A percentile compares a stretch with the other conserved stretches of the same genome.
These are phyloP conservation scores for Chaetoderma sp. DNA, from an alignment of 2,888 invertebrate species.

Conservation along the genomic window DNA sequence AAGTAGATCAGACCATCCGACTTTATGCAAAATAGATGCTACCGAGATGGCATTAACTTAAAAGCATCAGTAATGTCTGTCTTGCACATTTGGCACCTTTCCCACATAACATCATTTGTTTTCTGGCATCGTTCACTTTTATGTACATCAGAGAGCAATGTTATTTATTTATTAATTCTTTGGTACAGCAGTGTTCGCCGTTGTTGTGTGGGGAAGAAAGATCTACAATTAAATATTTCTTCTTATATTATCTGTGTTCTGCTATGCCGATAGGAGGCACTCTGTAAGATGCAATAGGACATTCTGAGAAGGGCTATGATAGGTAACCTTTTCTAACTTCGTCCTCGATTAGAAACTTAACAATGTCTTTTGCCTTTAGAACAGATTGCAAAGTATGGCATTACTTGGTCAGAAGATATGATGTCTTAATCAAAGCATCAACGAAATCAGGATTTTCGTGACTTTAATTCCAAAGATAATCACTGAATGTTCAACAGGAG, in stretches of 20 bases:
- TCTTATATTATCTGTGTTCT: background rate
- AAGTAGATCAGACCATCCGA: constrained; percentile 30
- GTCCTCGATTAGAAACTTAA: too few species aligned
- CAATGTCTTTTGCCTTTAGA: too few species aligned
- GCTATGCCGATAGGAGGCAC: constrained; percentile 1
- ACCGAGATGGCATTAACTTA: constrained; percentile 14
- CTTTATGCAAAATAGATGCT: constrained; percentile 27
- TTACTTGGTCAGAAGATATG: too few species aligned
- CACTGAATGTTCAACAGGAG: too few species aligned
- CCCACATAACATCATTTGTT: background rate
- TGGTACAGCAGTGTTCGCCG: background rate
- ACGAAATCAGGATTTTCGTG: too few species aligned
- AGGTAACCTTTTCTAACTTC: too few species aligned
- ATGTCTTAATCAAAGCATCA: too few species aligned
- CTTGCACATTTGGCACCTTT: background rate
- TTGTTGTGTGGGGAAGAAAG: constrained; percentile 8
- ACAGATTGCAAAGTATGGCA: too few species aligned
- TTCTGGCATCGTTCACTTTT: background rate
- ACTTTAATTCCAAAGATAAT: too few species aligned
- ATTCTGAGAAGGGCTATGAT: too few species aligned
- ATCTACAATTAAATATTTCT: constrained; percentile 1
- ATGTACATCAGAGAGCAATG: background rate
- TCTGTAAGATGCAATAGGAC: too few species aligned
- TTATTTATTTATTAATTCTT: constrained; percentile 7
- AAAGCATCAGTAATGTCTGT: too few species aligned